A percentile compares a stretch with the other conserved stretches of the same genome.
Conservation (phyloP, 2,797 vertebrate species). For the Acomys russatus region DNA sequence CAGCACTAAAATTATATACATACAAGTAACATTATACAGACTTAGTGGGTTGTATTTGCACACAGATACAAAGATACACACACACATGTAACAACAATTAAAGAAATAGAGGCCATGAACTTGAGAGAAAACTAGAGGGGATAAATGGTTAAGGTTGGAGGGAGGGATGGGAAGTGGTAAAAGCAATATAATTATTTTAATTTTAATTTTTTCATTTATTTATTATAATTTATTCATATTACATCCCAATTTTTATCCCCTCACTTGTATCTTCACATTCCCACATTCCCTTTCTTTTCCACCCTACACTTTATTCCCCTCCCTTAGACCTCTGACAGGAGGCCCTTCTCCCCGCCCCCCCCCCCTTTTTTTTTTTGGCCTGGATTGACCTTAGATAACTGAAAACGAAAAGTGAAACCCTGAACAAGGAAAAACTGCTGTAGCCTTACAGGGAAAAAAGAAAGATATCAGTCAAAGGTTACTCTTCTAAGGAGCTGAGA, state of each 20-base stretch:
- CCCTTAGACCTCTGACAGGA: too few species aligned
- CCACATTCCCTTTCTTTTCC: too few species aligned
- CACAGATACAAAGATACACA: neutral
- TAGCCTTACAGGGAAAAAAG: neutral
- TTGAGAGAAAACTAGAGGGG: neutral
- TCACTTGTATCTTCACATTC: too few species aligned
- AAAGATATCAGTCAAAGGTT: neutral
- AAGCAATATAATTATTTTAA: neutral
- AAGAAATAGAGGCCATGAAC: neutral
- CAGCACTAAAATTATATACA: neutral
- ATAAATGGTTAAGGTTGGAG: neutral
- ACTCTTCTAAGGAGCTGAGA: rapidly evolving
- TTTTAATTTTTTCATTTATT: neutral
- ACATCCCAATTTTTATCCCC: too few species aligned
- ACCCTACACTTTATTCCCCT: too few species aligned
- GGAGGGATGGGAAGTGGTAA: neutral
- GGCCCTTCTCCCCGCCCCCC: too few species aligned
- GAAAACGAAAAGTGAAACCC: neutral
- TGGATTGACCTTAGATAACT: neutral
- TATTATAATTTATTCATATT: too few species aligned
- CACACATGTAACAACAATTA: neutral
- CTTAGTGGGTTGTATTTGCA: neutral
- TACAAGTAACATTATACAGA: neutral
- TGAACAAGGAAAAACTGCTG: too few species aligned
- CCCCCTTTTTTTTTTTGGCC: neutral